A percentile compares a stretch with the other conserved stretches of the same genome.
phyloP scores from a whole-genome alignment of 2,113 vertebrate genomes.

The Etheostoma spectabile region DNA sequence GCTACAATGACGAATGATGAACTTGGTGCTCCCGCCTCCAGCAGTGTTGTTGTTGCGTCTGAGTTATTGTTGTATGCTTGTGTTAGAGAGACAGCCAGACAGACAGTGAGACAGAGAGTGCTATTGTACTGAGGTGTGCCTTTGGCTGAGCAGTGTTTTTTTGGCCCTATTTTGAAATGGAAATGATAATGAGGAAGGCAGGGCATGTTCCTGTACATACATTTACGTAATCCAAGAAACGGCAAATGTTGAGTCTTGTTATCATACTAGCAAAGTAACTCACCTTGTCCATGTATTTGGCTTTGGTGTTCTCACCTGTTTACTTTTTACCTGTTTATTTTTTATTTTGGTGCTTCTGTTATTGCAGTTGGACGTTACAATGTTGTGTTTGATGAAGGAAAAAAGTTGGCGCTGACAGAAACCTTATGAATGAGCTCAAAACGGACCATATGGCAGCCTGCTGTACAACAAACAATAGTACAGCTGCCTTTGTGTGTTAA shows the following conservation, averaged over 20 bases:
- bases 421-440: conserved; percentile 42
- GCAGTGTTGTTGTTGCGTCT: conserved; percentile 17
- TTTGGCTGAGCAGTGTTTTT: conserved; percentile 43
- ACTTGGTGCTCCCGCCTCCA: conserved; percentile 19
- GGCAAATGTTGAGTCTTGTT: conserved; percentile 67
- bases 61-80: not conserved
- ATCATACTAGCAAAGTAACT: conserved; percentile 22
- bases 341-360: not conserved
- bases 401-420: conserved; percentile 35
- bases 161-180: conserved; percentile 61
- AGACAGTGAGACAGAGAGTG: conserved; percentile 15
- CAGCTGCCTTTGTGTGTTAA: conserved; percentile 53
- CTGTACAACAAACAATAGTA: conserved; percentile 28
- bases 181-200: conserved; percentile 51
- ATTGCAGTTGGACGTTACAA: conserved; percentile 12
- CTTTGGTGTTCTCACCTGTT: conserved; percentile 15
- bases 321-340: conserved; percentile 11
- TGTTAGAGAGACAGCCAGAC: not conserved
- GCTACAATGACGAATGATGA: conserved; percentile 18
- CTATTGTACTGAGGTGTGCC: conserved; percentile 55
- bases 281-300: conserved; percentile 22
- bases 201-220: conserved; percentile 63
- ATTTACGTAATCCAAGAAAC: conserved; percentile 49
- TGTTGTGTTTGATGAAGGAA: conserved; percentile 30
- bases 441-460: conserved; percentile 48